Conservation (phyloP, 2,797 vertebrate species). For the Poeciliopsis infans region DNA sequence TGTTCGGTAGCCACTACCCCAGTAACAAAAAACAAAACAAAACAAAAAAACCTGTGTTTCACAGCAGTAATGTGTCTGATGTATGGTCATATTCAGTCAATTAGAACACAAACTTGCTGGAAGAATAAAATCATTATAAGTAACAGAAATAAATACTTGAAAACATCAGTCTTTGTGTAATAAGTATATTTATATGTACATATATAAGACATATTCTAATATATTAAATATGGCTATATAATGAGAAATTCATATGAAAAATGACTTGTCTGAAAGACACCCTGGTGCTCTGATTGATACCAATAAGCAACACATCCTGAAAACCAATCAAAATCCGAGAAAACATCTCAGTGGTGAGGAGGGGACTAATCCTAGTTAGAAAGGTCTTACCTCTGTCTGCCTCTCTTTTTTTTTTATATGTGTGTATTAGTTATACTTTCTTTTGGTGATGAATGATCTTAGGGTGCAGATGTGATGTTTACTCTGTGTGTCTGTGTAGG, state of each 20-base stretch:
- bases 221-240: neutral
- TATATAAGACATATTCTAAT: too few relatives aligned
- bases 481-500: conserved; percentile 39
- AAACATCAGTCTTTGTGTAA: too few relatives aligned
- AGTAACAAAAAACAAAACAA: neutral
- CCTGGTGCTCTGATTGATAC: neutral
- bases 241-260: neutral
- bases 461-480: conserved; percentile 34
- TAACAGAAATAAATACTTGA: too few relatives aligned
- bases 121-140: neutral
- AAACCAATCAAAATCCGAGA: neutral
- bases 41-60: too few relatives aligned
- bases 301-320: neutral
- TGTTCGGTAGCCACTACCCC: neutral
- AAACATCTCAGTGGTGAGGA: neutral
- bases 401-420: neutral
- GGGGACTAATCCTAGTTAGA: neutral
- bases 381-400: neutral
- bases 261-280: neutral
- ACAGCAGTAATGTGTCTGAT: neutral
- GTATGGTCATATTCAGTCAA: neutral
- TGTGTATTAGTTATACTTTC: conserved; percentile 10
- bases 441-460: conserved; percentile 24
- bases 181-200: too few relatives aligned
- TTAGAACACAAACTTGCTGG: neutral